Base-by-base conservation (phyloP, 2,113 vertebrate genomes). In the Tringa solitaria region DNA sequence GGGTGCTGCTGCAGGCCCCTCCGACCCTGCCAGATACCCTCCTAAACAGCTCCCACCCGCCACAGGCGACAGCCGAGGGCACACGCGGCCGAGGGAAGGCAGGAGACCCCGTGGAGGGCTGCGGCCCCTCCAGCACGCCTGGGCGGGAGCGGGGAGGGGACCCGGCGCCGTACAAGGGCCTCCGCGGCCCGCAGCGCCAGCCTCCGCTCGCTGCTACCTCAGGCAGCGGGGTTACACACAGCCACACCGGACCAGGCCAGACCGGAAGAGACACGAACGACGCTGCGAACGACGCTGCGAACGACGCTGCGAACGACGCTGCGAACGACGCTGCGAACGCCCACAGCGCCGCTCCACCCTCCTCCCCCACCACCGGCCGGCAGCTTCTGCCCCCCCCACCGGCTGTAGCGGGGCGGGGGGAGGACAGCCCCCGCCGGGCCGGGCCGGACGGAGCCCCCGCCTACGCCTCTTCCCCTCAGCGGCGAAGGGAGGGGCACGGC, bases 291-390 rank as follows among this genome's bases (percentile, higher is more conserved):
- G n/a, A n/a, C n/a, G n/a, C n/a, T n/a, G n/a, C n/a, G n/a, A n/a
- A n/a, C n/a, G n/a, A n/a, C n/a, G n/a, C n/a, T n/a, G n/a, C n/a
- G n/a, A n/a, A n/a, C n/a, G n/a, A n/a, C n/a, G n/a, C n/a, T n/a
- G 12, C 56, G 11, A 41, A 3, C 19, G 28, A 19, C 10, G 5
- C 17, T 3, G 9, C 46, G 1, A 11, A 12, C 37, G 2, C 27
- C 14, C 27, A 14, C 8, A 8, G 10, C 8, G 10, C 32, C 10
- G 4, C 35, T 41, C 41, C 41, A 14, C 9, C 4, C 15, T n/a
- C 30, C 28, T 24, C 50, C 51, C 20, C n/a, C n/a, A n/a, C 20
- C 1, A 5, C 8, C 10, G 18, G 9, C 46, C 15, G 3, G 24
- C 19, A 7, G 8, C 7, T 30, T 45, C 32, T 21, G 3, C n/a